Base-by-base conservation (phyloP, 35 echinoderm and acorn worm species). In the Apostichopus parvimensis region DNA sequence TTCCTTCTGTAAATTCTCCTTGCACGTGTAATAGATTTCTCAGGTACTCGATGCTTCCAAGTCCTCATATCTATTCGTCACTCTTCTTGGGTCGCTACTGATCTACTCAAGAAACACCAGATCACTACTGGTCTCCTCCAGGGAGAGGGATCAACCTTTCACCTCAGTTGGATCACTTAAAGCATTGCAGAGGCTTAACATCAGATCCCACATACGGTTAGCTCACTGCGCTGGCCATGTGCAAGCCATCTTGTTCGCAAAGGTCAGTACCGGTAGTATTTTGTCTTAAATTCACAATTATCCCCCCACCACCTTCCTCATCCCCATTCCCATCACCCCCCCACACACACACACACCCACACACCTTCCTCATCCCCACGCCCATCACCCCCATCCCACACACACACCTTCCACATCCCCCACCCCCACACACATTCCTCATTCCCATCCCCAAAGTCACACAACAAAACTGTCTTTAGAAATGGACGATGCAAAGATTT, bases 21-120 rank as follows among this genome's bases (percentile, higher is more conserved):
- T 14, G n/a, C n/a, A 7, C 20, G 0, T 22, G 0, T 57, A 58
- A 53, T 54, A 91, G 89, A 15, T 91, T 24, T 91, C 89, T 60
- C 89, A 91, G 25, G 53, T 76, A 14, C 21, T 94, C 20, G 93
- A 94, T 83, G 93, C 87, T 18, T 75, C 88, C 12, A 84, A 90
- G 57, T 94, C 93, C n/a, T 73, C 87, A 28, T 94, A 94, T 87
- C 57, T 94, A 78, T 91, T 91, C 59, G 26, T 94, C 77, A 55
- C 66, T 57, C 80, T 94, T 0, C 52, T 94, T 53, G 93, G 93
- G 9, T 61, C 78, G 8, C 17, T 94, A 21, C 54, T 94, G 57
- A 79, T 94, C 64, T 94, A 81, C 89, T 94, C 93, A 2, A 70
- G 89, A 45, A 94, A 94, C n/a, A 94, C 93, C 4, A 87, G 93